phyloP scores from a whole-genome alignment of 2,888 invertebrate genomes.

The Caenorhabditis auriculariae region DNA sequence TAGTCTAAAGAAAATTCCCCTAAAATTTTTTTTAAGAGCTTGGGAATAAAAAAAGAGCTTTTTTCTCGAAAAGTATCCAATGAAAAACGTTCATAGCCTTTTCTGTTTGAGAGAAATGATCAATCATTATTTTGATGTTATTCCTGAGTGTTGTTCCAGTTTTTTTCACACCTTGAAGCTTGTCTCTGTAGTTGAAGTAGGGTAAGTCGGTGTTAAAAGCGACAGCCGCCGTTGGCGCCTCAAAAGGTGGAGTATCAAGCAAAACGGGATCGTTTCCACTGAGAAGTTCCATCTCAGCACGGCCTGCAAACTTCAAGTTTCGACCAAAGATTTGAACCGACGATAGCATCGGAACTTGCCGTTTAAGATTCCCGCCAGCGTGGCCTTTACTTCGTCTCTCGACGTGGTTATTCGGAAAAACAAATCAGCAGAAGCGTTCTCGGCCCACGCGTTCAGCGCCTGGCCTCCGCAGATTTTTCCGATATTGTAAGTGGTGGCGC shows the following conservation, averaged over 20 bases:
- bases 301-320: slow-evolving; percentile 1
- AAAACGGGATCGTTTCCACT: slow-evolving; percentile 39
- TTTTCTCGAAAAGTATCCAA: too few species aligned
- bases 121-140: background rate
- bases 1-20: too few species aligned
- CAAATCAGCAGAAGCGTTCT: slow-evolving; percentile 43
- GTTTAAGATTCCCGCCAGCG: slow-evolving; percentile 21
- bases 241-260: slow-evolving; percentile 31
- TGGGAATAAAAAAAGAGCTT: too few species aligned
- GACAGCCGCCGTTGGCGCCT: slow-evolving; percentile 20
- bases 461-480: slow-evolving; percentile 56
- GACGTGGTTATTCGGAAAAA: slow-evolving; percentile 46
- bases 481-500: slow-evolving; percentile 58
- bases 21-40: too few species aligned
- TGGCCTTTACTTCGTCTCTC: slow-evolving; percentile 20
- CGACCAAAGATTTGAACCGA: background rate
- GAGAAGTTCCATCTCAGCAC: slow-evolving; percentile 23
- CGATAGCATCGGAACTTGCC: too few species aligned
- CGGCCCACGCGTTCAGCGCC: slow-evolving; percentile 58
- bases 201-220: slow-evolving; percentile 59
- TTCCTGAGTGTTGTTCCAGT: too few species aligned
- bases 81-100: too few species aligned
- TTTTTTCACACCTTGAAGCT: slow-evolving; percentile 40
- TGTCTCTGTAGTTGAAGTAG: slow-evolving; percentile 40
- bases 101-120: too few species aligned